Conservation (phyloP, 92 coral and sea anemone genomes). For the Parazoanthus darwini region DNA sequence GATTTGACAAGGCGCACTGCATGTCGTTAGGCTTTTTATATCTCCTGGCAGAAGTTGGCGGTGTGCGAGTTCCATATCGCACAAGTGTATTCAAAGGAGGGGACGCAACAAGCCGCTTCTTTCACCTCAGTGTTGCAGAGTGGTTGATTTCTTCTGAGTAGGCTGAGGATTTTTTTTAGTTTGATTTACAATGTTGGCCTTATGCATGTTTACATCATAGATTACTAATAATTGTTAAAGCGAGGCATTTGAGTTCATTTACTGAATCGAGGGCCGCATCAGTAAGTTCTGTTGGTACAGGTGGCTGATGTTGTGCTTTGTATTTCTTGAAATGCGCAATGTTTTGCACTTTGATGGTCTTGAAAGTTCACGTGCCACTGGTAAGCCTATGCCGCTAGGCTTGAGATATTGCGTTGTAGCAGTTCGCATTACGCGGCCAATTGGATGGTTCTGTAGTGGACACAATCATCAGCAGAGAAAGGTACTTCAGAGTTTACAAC, state of each 20-base stretch:
- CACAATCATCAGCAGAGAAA: slow-evolving; percentile 34
- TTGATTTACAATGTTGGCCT: neutral
- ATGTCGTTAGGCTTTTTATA: neutral
- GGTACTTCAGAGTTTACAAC: slow-evolving; percentile 28
- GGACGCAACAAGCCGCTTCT: neutral
- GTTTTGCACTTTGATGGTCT: slow-evolving; percentile 7
- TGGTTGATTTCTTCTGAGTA: neutral
- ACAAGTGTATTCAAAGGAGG: neutral
- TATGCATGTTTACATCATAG: too few species aligned
- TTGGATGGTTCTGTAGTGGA: slow-evolving; percentile 14
- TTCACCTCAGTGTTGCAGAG: neutral
- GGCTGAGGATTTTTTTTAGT: neutral
- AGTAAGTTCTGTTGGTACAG: neutral
- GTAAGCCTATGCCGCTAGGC: slow-evolving; percentile 19
- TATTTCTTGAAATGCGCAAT: neutral
- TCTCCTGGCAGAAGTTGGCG: neutral
- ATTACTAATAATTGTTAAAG: too few species aligned
- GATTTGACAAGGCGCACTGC: neutral
- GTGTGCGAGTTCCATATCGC: neutral
- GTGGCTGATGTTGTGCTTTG: neutral
- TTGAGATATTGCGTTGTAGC: slow-evolving; percentile 22
- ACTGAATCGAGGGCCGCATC: neutral
- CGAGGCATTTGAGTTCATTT: neutral
- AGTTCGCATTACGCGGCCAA: slow-evolving; percentile 1
- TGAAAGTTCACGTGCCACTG: slow-evolving; percentile 1